Evolutionary conservation across 2,797 vertebrate genomes (phyloP).

Genomic region (Ambastaia sidthimunki): DNA sequence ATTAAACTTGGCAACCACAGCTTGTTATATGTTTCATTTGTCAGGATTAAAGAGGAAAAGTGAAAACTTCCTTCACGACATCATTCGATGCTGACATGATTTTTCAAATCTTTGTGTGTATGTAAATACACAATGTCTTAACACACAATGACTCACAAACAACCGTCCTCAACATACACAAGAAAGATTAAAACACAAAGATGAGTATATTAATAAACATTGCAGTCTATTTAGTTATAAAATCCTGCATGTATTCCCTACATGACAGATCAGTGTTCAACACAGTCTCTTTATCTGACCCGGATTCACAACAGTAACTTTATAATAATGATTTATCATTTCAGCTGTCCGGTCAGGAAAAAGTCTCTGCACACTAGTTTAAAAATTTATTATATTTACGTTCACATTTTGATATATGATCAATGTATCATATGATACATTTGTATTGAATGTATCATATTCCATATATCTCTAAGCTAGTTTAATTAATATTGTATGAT

Average conservation of each 20-base stretch:
- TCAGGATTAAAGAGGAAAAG: background rate
- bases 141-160: slow-evolving; percentile 29
- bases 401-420: background rate
- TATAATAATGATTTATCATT: too few relatives aligned
- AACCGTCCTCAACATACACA: slow-evolving; percentile 20
- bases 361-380: background rate
- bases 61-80: too few relatives aligned
- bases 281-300: too few relatives aligned
- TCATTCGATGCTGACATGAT: too few relatives aligned
- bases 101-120: too few relatives aligned
- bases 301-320: too few relatives aligned
- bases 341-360: too few relatives aligned
- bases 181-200: too few relatives aligned
- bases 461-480: background rate
- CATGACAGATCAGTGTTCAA: too few relatives aligned
- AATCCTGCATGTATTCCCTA: background rate
- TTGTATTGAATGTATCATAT: background rate
- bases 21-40: slow-evolving; percentile 11
- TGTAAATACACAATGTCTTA: too few relatives aligned
- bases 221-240: slow-evolving; percentile 9
- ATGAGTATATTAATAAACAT: slow-evolving; percentile 11
- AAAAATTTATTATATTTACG: background rate
- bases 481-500: slow-evolving; percentile 30
- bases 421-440: too few relatives aligned
- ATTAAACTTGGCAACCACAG: too few relatives aligned